These are phyloP conservation scores for Salvelinus fontinalis DNA, from an alignment of 2,113 vertebrate species.

Conservation along the genomic window DNA sequence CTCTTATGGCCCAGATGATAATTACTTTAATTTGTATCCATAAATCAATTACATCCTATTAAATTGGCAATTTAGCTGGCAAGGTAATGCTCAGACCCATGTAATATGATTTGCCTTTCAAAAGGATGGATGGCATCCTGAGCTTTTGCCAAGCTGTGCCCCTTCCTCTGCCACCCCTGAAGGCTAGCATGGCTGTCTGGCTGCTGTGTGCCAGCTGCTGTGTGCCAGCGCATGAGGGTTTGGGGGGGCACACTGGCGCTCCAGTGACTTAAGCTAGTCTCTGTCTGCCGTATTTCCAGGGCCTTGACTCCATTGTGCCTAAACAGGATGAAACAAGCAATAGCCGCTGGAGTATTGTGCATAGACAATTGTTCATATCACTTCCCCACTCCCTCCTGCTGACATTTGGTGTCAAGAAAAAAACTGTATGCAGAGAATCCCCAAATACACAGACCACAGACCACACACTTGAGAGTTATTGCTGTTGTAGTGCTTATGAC, in stretches of 20 bases:
- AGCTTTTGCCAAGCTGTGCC: too few relatives aligned
- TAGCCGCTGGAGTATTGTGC: background rate
- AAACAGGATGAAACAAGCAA: slow-evolving; percentile 15
- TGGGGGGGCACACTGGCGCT: slow-evolving; percentile 4
- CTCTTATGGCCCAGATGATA: slow-evolving; percentile 62
- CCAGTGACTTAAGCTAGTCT: slow-evolving; percentile 18
- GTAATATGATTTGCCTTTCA: slow-evolving; percentile 48
- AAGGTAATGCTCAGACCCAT: slow-evolving; percentile 48
- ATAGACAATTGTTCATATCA: background rate
- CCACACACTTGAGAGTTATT: background rate
- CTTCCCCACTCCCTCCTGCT: background rate
- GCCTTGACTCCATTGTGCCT: slow-evolving; percentile 41
- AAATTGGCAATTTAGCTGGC: slow-evolving; percentile 62
- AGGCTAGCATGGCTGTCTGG: background rate
- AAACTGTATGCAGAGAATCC: background rate
- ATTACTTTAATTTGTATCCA: slow-evolving; percentile 60
- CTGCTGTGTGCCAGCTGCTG: slow-evolving; percentile 33
- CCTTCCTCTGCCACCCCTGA: too few relatives aligned
- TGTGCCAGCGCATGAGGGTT: slow-evolving; percentile 19
- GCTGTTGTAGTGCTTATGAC: too few relatives aligned
- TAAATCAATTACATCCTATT: slow-evolving; percentile 63
- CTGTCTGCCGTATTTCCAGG: slow-evolving; percentile 36
- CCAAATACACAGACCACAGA: background rate
- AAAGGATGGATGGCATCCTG: slow-evolving; percentile 49
- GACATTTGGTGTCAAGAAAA: background rate